phyloP scores from a whole-genome alignment of 1,140 invertebrate genomes.

The Cyclargus thomasi region DNA sequence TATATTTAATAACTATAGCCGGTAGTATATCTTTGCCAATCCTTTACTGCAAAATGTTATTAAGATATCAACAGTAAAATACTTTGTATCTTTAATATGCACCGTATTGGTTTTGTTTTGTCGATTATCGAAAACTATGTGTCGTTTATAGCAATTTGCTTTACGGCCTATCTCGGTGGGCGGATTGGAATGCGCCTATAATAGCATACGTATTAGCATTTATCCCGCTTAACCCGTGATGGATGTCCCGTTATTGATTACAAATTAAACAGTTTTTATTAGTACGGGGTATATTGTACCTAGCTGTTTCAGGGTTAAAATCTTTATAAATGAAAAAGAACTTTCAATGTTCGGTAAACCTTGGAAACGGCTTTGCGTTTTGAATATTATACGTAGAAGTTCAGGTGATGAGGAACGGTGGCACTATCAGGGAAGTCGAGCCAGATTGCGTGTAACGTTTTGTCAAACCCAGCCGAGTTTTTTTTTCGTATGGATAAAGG shows the following conservation, averaged over 20 bases:
- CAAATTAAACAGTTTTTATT: neutral
- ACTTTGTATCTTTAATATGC: neutral
- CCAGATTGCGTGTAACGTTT: no score
- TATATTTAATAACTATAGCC: no score
- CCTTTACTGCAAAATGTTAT: neutral
- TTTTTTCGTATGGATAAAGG: no score
- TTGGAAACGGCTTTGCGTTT: no score
- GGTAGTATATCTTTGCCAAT: no score
- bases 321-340: neutral
- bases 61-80: neutral
- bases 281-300: neutral
- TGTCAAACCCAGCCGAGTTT: no score
- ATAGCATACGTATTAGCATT: neutral
- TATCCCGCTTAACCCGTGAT: neutral
- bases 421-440: no score
- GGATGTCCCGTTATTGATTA: neutral
- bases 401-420: no score
- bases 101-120: neutral
- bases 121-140: neutral
- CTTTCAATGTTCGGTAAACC: no score
- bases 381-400: no score
- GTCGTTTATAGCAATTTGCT: slow-evolving; percentile 3
- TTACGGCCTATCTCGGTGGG: neutral
- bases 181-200: neutral
- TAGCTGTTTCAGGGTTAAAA: neutral